Percentiles rank a stretch among this genome's conserved stretches.
These are phyloP conservation scores for Taurulus bubalis DNA, from an alignment of 2,113 vertebrate species.

Conservation along the genomic window DNA sequence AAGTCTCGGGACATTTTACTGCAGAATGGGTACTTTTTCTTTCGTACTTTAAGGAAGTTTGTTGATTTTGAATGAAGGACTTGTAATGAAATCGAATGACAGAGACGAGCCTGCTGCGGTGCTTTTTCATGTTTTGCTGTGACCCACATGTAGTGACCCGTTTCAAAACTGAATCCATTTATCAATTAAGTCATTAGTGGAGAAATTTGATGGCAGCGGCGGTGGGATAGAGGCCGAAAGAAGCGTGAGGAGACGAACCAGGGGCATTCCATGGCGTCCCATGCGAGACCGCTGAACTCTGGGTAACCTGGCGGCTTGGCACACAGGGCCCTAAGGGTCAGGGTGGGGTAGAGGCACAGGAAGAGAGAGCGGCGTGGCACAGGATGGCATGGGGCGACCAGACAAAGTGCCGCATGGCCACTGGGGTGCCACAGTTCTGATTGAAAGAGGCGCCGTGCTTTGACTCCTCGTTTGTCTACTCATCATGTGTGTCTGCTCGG, in stretches of 20 bases:
- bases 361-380: conserved; percentile 36
- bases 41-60: neutral
- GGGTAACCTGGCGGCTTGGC: conserved; percentile 65
- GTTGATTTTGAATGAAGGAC: neutral
- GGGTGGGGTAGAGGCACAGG: conserved; percentile 32
- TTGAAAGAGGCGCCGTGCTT: conserved; percentile 19
- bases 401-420: conserved; percentile 36
- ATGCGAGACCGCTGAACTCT: conserved; percentile 73
- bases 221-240: conserved; percentile 22
- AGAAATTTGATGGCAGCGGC: conserved; percentile 49
- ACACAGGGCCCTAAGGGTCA: conserved; percentile 37
- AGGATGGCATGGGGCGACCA: conserved; percentile 45
- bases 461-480: conserved; percentile 28
- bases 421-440: conserved; percentile 12
- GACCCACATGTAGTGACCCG: conserved; percentile 25
- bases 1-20: neutral
- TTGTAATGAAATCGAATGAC: neutral
- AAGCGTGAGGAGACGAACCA: conserved; percentile 9
- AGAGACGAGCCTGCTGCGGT: neutral
- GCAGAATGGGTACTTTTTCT: neutral
- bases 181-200: conserved; percentile 64
- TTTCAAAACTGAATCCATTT: conserved; percentile 58
- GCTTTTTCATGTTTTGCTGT: conserved; percentile 19
- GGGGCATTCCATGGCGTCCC: conserved; percentile 46
- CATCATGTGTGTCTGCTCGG: conserved; percentile 27